Percentiles rank a stretch among this genome's conserved stretches.
These are phyloP conservation scores for Cosmopolites sordidus DNA, from an alignment of 2,888 invertebrate species.

Conservation along the genomic window DNA sequence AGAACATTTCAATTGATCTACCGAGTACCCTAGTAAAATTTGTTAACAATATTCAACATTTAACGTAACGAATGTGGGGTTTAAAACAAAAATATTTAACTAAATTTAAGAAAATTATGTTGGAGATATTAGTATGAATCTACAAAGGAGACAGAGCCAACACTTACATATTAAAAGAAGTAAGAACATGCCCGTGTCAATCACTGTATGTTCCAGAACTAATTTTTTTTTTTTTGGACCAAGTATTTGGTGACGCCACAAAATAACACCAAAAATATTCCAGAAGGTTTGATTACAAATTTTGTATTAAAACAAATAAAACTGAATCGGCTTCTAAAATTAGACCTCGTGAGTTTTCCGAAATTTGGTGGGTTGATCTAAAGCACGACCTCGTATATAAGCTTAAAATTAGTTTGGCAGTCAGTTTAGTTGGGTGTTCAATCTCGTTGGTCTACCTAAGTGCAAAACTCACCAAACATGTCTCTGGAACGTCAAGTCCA, in stretches of 20 bases:
- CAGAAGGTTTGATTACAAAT: slow-evolving; percentile 16
- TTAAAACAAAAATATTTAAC: no score
- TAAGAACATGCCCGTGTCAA: background rate
- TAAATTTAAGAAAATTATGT: no score
- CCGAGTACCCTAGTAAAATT: no score
- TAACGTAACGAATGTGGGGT: no score
- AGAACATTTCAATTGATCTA: no score
- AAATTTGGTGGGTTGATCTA: slow-evolving; percentile 25
- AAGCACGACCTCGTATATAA: slow-evolving; percentile 40
- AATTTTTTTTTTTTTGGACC: background rate
- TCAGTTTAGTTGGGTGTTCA: slow-evolving; percentile 41
- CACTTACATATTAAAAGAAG: background rate
- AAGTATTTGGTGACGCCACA: background rate
- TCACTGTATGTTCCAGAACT: background rate
- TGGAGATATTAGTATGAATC: no score
- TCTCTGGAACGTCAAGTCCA: slow-evolving; percentile 91
- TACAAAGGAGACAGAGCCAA: no score
- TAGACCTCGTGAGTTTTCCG: slow-evolving; percentile 20
- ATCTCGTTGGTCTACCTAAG: slow-evolving; percentile 28
- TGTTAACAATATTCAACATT: no score
- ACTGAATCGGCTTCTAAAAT: slow-evolving; percentile 23
- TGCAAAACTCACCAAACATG: slow-evolving; percentile 54
- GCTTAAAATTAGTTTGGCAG: slow-evolving; percentile 37
- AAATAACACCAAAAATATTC: slow-evolving; percentile 7
- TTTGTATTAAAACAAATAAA: slow-evolving; percentile 18